These are phyloP conservation scores for Sepiola atlantica DNA, from an alignment of 2,888 invertebrate species.

Conservation along the genomic window DNA sequence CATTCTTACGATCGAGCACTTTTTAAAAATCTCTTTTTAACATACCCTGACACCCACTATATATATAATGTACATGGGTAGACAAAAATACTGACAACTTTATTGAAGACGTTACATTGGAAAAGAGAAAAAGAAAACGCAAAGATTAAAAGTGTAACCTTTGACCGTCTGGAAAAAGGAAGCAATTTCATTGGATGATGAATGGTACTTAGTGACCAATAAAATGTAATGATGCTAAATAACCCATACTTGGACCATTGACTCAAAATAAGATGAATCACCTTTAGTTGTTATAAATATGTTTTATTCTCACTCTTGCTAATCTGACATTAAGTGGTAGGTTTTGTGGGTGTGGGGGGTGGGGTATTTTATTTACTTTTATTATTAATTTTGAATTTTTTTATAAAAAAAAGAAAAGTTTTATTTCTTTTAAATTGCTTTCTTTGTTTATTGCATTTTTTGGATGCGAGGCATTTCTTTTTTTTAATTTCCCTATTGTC, in stretches of 20 bases:
- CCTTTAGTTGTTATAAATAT: not conserved
- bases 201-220: not conserved
- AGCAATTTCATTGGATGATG: conserved; percentile 32
- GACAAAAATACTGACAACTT: not conserved
- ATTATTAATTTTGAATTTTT: no score
- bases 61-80: not conserved
- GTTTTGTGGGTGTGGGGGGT: no score
- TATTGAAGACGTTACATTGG: not conserved
- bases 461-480: not conserved
- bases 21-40: no score
- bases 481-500: not conserved
- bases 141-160: not conserved
- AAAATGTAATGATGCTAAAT: not conserved
- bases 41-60: not conserved
- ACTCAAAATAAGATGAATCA: conserved; percentile 23
- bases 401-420: no score
- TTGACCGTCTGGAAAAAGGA: not conserved
- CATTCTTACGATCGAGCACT: no score
- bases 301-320: not conserved
- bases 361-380: no score
- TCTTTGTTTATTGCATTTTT: not conserved
- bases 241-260: not conserved
- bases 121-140: not conserved
- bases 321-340: not conserved
- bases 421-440: no score